Evolutionary conservation across 1,140 invertebrate species (phyloP).

Genomic region (Apis mellifera): Amel_HAv3.1 CM009941.2:1500001-1500500

Average conservation of each 20-base stretch:
- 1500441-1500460: constrained; percentile 52
- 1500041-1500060: constrained; percentile 80
- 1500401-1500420: constrained; percentile 82
- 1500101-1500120: constrained; percentile 31
- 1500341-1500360: constrained; percentile 65
- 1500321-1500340: constrained; percentile 74
- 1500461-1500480: constrained; percentile 53
- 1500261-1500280: constrained; percentile 44
- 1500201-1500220: constrained; percentile 50
- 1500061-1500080: constrained; percentile 80
- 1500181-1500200: constrained; percentile 81
- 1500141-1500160: constrained; percentile 69
- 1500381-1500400: constrained; percentile 87
- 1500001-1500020: constrained; percentile 39
- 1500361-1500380: constrained; percentile 77
- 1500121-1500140: constrained; percentile 22
- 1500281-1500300: constrained; percentile 73
- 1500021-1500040: constrained; percentile 58
- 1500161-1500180: constrained; percentile 82
- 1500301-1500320: constrained; percentile 81
- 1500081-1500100: constrained; percentile 47
- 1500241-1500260: constrained; percentile 57
- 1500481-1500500: constrained; percentile 70
- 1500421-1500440: constrained; percentile 34
- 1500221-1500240: constrained; percentile 65